Evolutionary conservation across 2,888 invertebrate genomes (phyloP).

Genomic region (Axea sp.): DNA sequence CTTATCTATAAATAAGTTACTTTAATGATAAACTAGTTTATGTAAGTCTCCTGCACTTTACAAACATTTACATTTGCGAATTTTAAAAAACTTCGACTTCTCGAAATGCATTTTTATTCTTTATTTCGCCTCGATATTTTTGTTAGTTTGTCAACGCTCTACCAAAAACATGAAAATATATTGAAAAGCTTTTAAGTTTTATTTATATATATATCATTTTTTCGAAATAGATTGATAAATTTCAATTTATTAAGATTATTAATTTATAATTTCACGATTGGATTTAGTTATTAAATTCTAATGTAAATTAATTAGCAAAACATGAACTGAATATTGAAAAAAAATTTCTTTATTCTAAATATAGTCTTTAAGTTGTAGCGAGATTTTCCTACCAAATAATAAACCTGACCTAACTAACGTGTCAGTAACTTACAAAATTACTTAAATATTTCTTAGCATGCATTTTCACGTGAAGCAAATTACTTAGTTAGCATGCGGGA

Average conservation of each 20-base stretch:
- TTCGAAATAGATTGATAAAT: no score
- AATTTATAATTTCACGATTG: no score
- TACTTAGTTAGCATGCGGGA: conserved; percentile 59
- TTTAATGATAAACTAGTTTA: conserved; percentile 47
- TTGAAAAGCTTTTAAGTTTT: no score
- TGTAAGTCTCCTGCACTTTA: conserved; percentile 13
- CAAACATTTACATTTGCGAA: conserved; percentile 29
- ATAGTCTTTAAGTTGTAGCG: conserved; percentile 27
- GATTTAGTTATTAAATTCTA: no score
- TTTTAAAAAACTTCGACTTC: conserved; percentile 25
- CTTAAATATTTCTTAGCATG: conserved; percentile 54
- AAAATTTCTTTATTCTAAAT: not conserved
- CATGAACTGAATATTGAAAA: not conserved
- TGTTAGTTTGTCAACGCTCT: no score
- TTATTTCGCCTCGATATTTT: conserved; percentile 19
- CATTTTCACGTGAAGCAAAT: conserved; percentile 56
- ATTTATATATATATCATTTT: no score
- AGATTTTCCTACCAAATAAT: conserved; percentile 27
- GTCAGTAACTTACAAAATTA: conserved; percentile 51
- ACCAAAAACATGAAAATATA: no score
- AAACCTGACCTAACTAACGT: conserved; percentile 35
- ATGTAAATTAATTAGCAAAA: no score
- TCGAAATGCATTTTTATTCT: conserved; percentile 8
- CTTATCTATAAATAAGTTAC: conserved; percentile 45
- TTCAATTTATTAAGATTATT: no score